Evolutionary conservation across 30 jellyfish, hydroid and myxozoan species (phyloP).

Genomic region (Cassiopea xamachana): DNA sequence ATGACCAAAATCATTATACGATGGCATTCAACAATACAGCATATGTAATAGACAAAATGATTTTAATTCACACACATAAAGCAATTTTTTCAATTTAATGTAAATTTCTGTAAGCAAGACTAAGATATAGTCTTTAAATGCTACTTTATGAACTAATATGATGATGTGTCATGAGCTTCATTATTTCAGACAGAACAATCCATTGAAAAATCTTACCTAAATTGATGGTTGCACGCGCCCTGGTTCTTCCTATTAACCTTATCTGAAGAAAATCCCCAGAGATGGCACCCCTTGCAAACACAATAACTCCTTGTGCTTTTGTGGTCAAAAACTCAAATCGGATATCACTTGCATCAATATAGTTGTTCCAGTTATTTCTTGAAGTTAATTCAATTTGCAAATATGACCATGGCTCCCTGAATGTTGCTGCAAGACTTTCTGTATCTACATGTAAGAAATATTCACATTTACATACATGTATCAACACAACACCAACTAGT

Average conservation of each 20-base stretch:
- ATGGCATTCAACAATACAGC: too few species aligned
- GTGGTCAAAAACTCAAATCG: conserved; percentile 89
- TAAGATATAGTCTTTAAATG: too few species aligned
- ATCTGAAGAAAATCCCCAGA: conserved; percentile 89
- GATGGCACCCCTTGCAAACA: conserved; percentile 90
- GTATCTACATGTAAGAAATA: conserved; percentile 54
- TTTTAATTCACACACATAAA: too few species aligned
- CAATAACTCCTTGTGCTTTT: conserved; percentile 73
- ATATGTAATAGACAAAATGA: too few species aligned
- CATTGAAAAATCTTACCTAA: conserved; percentile 58
- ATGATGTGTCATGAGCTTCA: too few species aligned
- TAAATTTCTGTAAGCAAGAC: too few species aligned
- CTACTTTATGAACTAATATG: too few species aligned
- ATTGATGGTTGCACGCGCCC: conserved; percentile 89
- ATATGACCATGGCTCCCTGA: conserved; percentile 94
- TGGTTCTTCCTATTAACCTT: conserved; percentile 74
- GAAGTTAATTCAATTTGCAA: conserved; percentile 82
- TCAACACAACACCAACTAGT: not conserved
- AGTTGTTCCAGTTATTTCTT: conserved; percentile 82
- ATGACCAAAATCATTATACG: too few species aligned
- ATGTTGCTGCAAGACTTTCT: conserved; percentile 81
- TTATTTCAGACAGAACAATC: too few species aligned
- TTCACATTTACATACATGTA: not conserved
- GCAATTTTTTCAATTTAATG: too few species aligned
- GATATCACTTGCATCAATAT: conserved; percentile 88